These are phyloP conservation scores for Eidolon dupreanum DNA, from an alignment of 2,797 vertebrate species.

Conservation along the genomic window DNA sequence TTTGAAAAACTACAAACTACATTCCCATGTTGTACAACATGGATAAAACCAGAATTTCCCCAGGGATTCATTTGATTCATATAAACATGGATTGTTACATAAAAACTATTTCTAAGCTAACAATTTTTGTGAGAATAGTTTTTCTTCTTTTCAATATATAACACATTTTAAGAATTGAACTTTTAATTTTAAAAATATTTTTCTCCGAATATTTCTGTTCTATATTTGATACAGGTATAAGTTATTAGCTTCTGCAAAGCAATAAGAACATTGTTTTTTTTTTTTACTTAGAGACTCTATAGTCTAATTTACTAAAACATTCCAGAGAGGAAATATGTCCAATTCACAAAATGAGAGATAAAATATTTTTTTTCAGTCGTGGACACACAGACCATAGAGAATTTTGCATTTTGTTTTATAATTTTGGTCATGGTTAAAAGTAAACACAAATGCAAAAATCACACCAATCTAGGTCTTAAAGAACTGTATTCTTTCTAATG, in stretches of 20 bases:
- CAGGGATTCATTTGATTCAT: background rate
- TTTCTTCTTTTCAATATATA: background rate
- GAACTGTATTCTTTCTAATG: background rate
- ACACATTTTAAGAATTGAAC: background rate
- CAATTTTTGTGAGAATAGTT: background rate
- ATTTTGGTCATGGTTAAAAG: background rate
- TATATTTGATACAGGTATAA: background rate
- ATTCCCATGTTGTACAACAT: background rate
- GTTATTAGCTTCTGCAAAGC: background rate
- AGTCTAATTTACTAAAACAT: background rate
- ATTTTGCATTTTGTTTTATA: background rate
- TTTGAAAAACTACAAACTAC: background rate
- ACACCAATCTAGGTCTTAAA: background rate
- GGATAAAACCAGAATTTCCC: background rate
- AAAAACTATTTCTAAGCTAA: background rate
- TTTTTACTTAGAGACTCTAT: background rate
- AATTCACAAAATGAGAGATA: background rate
- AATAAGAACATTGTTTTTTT: background rate
- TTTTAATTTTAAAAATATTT: background rate
- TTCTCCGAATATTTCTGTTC: background rate
- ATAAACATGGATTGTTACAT: background rate
- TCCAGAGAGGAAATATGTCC: background rate
- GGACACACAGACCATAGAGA: background rate
- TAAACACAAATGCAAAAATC: background rate
- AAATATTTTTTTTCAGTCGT: background rate